These are phyloP conservation scores for Misgurnus anguillicaudatus DNA, from an alignment of 2,113 vertebrate genomes.

Conservation along the genomic window DNA sequence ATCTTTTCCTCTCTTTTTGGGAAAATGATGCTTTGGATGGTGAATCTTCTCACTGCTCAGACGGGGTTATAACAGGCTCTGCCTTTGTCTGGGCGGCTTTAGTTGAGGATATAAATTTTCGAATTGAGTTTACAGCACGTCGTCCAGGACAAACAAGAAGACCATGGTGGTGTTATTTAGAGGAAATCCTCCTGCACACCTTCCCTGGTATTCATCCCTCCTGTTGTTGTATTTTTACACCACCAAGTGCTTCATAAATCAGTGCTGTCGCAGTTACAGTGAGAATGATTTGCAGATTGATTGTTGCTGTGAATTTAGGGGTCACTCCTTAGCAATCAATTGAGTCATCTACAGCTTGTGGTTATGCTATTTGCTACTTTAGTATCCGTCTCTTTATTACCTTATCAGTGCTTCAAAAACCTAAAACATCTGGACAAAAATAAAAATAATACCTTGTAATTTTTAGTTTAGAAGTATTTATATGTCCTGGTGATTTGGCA, in stretches of 20 bases:
- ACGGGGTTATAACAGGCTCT: neutral
- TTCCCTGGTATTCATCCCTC: constrained; percentile 42
- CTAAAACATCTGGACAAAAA: neutral
- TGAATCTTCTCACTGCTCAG: neutral
- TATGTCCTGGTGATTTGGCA: neutral
- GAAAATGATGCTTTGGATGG: neutral
- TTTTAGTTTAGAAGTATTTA: no score
- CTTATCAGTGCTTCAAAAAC: no score
- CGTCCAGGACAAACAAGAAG: constrained; percentile 58
- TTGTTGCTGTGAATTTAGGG: neutral
- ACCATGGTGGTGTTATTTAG: constrained; percentile 43
- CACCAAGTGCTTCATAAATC: constrained; percentile 14
- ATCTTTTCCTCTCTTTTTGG: neutral
- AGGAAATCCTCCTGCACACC: constrained; percentile 40
- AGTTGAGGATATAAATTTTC: constrained; percentile 56
- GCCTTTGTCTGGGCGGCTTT: constrained; percentile 19
- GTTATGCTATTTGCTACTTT: neutral
- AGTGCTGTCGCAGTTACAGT: neutral
- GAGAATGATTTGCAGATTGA: neutral
- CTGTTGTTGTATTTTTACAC: constrained; percentile 22
- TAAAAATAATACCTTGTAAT: neutral
- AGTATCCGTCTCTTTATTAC: neutral
- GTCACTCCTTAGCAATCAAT: neutral
- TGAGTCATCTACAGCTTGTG: neutral
- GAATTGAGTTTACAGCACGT: constrained; percentile 62